Conservation (phyloP, 2,797 vertebrate genomes). For the Cirrhinus molitorella region DNA sequence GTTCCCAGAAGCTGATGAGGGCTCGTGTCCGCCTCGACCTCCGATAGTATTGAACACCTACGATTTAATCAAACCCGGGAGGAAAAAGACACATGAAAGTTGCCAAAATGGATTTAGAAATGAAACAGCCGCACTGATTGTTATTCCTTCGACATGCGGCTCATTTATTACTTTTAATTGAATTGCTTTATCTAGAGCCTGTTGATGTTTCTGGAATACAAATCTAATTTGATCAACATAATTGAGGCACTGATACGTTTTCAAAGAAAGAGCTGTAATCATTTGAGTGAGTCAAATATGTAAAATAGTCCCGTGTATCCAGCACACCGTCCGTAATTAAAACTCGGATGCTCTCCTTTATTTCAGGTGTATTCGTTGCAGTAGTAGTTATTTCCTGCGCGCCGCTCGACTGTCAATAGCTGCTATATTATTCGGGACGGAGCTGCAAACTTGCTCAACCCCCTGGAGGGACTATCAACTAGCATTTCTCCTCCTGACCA, state of each 20-base stretch:
- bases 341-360: background rate
- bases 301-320: slow-evolving; percentile 17
- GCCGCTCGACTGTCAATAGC: slow-evolving; percentile 15
- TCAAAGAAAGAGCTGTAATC: slow-evolving; percentile 29
- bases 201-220: slow-evolving; percentile 45
- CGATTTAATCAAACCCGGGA: slow-evolving; percentile 41
- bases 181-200: slow-evolving; percentile 52
- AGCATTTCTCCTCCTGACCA: slow-evolving; percentile 46
- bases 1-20: slow-evolving; percentile 27
- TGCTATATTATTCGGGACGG: slow-evolving; percentile 38
- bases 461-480: slow-evolving; percentile 33
- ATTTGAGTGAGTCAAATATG: slow-evolving; percentile 37
- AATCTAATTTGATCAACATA: slow-evolving; percentile 51
- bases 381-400: slow-evolving; percentile 3
- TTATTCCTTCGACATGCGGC: slow-evolving; percentile 29
- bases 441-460: slow-evolving; percentile 8
- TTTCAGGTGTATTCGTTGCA: slow-evolving; percentile 11
- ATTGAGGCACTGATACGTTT: slow-evolving; percentile 33
- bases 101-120: slow-evolving; percentile 22
- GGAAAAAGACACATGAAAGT: slow-evolving; percentile 18
- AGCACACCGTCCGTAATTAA: slow-evolving; percentile 19
- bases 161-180: slow-evolving; percentile 52
- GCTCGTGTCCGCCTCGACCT: background rate
- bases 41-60: background rate
- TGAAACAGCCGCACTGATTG: slow-evolving; percentile 32